These are phyloP conservation scores for Cecropterus lyciades DNA, from an alignment of 1,140 invertebrate species.

Conservation along the genomic window DNA sequence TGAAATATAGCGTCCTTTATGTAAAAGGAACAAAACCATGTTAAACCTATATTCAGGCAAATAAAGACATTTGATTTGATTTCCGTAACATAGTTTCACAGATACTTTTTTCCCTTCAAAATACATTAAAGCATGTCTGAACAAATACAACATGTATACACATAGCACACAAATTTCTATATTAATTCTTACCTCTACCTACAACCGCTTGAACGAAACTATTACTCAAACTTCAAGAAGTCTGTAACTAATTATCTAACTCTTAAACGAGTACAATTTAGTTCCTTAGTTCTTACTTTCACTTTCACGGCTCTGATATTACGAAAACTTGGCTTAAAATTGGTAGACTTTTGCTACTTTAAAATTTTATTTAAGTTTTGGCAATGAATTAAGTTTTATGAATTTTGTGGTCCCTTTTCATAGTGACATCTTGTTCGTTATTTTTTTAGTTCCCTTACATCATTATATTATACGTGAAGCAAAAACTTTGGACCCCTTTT, in stretches of 20 bases:
- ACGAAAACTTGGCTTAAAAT: constrained; percentile 4
- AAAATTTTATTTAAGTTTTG: constrained; percentile 5
- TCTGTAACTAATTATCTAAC: constrained; percentile 21
- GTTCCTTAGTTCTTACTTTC: constrained; percentile 17
- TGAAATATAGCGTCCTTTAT: too few relatives aligned
- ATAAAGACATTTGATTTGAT: too few relatives aligned
- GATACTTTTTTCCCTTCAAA: neutral
- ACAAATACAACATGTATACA: neutral
- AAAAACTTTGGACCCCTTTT: too few relatives aligned
- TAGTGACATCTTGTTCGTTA: neutral
- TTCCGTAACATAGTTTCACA: too few relatives aligned
- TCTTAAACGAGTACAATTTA: constrained; percentile 25
- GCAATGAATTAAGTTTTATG: neutral
- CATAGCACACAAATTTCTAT: neutral
- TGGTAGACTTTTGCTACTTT: neutral
- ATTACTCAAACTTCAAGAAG: constrained; percentile 12
- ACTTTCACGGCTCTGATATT: constrained; percentile 1
- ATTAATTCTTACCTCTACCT: neutral
- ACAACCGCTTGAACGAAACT: neutral
- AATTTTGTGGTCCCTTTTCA: neutral
- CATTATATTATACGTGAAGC: too few relatives aligned
- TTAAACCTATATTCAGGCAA: too few relatives aligned
- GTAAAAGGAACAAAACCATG: too few relatives aligned
- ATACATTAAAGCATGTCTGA: neutral
- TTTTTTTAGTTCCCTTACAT: neutral